Conservation (phyloP, 2,113 vertebrate genomes). For the Platycercus adscitus region DNA sequence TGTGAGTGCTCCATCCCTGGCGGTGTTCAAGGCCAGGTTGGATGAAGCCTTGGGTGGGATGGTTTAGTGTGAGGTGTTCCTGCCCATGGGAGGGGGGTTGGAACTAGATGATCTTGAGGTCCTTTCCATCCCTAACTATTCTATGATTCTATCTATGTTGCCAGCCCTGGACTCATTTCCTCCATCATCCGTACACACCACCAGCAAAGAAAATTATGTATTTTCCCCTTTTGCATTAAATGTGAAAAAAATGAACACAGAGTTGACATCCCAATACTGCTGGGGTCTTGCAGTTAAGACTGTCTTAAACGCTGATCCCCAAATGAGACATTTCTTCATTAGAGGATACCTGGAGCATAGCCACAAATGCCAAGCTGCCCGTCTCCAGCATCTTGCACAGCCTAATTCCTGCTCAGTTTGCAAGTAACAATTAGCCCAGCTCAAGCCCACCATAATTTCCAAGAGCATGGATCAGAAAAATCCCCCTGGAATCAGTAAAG, state of each 20-base stretch:
- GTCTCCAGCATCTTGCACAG: background rate
- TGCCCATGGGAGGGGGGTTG: no score
- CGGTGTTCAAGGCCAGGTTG: no score
- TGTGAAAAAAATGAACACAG: background rate
- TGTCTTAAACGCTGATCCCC: background rate
- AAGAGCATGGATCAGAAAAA: background rate
- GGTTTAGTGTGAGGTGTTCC: no score
- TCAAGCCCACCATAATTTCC: background rate
- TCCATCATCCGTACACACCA: rapidly evolving
- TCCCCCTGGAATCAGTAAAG: background rate
- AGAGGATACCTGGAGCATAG: background rate
- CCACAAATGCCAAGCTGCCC: background rate
- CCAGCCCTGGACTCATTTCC: background rate
- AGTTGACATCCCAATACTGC: background rate
- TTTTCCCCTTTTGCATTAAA: background rate
- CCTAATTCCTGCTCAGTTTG: background rate
- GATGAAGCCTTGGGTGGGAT: no score
- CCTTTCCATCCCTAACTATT: no score
- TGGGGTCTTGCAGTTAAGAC: background rate
- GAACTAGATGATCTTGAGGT: no score
- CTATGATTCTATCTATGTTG: background rate
- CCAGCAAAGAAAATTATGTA: background rate
- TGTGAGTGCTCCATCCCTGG: no score
- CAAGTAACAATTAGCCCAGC: background rate
- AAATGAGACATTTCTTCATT: background rate